Percentiles rank a stretch among this genome's conserved stretches.
Conservation (phyloP, 2,113 vertebrate genomes). For the Grammomys surdaster region DNA sequence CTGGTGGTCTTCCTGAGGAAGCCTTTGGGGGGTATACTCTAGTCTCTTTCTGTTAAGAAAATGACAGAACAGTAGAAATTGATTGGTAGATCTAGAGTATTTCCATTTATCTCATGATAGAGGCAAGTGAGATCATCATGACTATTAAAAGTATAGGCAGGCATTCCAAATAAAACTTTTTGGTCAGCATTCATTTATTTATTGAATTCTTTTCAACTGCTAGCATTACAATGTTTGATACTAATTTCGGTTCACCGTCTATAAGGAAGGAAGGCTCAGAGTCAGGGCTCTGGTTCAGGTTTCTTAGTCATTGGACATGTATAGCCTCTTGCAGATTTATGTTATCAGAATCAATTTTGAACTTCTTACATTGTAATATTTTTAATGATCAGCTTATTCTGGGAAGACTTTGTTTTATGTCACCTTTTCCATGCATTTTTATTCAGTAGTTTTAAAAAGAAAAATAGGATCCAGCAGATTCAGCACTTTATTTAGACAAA, state of each 20-base stretch:
- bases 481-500: background rate
- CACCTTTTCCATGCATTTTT: background rate
- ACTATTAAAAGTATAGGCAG: background rate
- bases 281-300: background rate
- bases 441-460: background rate
- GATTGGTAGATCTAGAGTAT: background rate
- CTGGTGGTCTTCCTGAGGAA: background rate
- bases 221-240: conserved; percentile 39
- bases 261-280: conserved; percentile 6
- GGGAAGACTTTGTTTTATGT: background rate
- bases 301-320: conserved; percentile 37
- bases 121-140: background rate
- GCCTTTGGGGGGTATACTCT: background rate
- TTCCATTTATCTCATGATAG: background rate
- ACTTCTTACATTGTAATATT: conserved; percentile 22
- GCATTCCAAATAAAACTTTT: conserved; percentile 20
- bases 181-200: conserved; percentile 54
- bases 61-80: conserved; percentile 2
- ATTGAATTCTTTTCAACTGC: conserved; percentile 35
- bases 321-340: conserved; percentile 43
- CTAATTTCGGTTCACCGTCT: background rate
- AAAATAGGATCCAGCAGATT: background rate
- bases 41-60: conserved; percentile 11
- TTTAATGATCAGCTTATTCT: background rate
- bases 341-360: background rate